Percentiles rank a stretch among this genome's conserved stretches.
phyloP scores from a whole-genome alignment of 53 echinoderm and acorn worm species.

The Antedon mediterranea region DNA sequence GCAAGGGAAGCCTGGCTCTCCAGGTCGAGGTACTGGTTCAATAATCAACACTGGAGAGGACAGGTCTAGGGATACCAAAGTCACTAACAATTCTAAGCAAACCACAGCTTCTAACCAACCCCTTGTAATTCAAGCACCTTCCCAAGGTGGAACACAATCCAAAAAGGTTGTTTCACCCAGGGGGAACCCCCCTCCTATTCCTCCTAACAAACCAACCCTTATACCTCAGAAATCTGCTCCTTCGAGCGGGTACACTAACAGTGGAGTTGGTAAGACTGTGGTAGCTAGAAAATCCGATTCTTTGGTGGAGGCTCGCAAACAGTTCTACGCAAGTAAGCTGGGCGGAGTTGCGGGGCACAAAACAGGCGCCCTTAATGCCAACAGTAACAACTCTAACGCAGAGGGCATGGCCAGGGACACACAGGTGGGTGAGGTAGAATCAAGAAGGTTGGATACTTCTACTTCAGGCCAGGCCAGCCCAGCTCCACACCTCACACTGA shows the following conservation, averaged over 20 bases:
- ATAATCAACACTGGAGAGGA: not conserved
- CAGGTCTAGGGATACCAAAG: not conserved
- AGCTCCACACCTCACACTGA: constrained; percentile 40
- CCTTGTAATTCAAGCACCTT: not conserved
- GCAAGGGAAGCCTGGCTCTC: not conserved
- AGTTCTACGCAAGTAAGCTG: constrained; percentile 90
- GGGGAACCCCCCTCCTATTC: constrained; percentile 93
- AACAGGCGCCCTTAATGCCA: constrained; percentile 68
- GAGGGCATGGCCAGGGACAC: constrained; percentile 51
- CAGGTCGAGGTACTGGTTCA: not conserved
- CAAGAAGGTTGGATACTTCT: constrained; percentile 10
- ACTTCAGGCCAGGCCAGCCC: constrained; percentile 20
- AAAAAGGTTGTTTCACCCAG: constrained; percentile 58
- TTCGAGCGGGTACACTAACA: constrained; percentile 1
- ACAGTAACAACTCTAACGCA: constrained; percentile 62
- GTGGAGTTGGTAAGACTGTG: not conserved
- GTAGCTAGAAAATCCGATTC: constrained; percentile 48
- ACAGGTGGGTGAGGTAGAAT: constrained; percentile 23
- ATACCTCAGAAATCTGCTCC: constrained; percentile 75
- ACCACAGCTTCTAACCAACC: not conserved
- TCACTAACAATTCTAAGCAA: not conserved
- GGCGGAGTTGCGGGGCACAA: constrained; percentile 47
- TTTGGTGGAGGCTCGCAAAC: constrained; percentile 91
- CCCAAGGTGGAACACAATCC: constrained; percentile 19
- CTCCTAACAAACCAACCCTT: constrained; percentile 92